Conservation (phyloP, 2,113 vertebrate genomes). For the Gulo gulo region DNA sequence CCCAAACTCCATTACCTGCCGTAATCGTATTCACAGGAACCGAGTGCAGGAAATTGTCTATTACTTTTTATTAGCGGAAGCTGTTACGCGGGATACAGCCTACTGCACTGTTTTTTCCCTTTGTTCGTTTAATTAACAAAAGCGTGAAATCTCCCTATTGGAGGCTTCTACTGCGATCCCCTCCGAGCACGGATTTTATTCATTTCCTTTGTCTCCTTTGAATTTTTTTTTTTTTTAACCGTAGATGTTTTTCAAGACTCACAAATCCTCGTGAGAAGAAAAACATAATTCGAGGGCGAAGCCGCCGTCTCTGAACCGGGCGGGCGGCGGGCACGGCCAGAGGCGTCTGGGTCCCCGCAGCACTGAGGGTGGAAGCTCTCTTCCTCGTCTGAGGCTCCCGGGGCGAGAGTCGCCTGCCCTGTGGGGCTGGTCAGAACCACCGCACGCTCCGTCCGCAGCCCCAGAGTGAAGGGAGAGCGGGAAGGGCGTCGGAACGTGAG, state of each 20-base stretch:
- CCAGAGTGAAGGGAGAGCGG: neutral
- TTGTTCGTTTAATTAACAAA: slow-evolving; percentile 94
- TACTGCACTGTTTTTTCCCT: slow-evolving; percentile 83
- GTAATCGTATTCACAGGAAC: slow-evolving; percentile 92
- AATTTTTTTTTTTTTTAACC: slow-evolving; percentile 15
- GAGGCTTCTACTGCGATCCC: slow-evolving; percentile 79
- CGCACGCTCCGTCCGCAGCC: fast-evolving
- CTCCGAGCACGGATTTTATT: slow-evolving; percentile 30
- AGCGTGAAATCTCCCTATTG: slow-evolving; percentile 85
- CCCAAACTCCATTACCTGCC: slow-evolving; percentile 94
- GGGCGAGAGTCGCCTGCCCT: neutral
- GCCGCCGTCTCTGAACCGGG: neutral
- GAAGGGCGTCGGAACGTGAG: fast-evolving
- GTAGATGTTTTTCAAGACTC: slow-evolving; percentile 1
- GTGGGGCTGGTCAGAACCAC: neutral
- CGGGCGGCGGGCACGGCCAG: neutral
- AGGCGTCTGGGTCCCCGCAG: fast-evolving
- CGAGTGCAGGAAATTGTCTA: slow-evolving; percentile 89
- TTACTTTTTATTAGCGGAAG: slow-evolving; percentile 93
- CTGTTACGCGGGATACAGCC: slow-evolving; percentile 90
- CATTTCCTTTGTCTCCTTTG: slow-evolving; percentile 67
- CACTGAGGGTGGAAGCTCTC: neutral
- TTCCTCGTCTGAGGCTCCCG: neutral
- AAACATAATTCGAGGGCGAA: slow-evolving; percentile 31
- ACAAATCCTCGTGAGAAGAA: slow-evolving; percentile 41